Evolutionary conservation across 1,140 invertebrate species (phyloP).

Genomic region (Drosophila murphyi): DNA sequence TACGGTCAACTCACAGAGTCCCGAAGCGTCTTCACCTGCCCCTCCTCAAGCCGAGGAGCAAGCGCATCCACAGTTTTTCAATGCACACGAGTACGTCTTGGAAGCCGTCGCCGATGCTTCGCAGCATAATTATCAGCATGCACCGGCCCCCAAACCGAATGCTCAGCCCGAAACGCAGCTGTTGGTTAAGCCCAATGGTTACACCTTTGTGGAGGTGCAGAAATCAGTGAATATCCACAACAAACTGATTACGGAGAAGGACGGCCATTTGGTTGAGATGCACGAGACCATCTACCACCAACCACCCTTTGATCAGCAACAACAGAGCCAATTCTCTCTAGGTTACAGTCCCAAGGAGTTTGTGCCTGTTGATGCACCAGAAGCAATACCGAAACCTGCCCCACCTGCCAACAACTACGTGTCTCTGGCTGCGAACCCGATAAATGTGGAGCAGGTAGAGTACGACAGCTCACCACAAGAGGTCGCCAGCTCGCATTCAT

Average conservation of each 20-base stretch:
- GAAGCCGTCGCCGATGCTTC: conserved; percentile 68
- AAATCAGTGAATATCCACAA: conserved; percentile 85
- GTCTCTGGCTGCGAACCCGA: conserved; percentile 67
- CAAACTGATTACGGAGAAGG: conserved; percentile 79
- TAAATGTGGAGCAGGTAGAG: conserved; percentile 67
- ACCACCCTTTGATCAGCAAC: conserved; percentile 45
- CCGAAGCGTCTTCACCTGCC: conserved; percentile 14
- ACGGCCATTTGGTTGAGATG: conserved; percentile 71
- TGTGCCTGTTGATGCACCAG: conserved; percentile 12
- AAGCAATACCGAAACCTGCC: not conserved
- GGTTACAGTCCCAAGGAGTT: conserved; percentile 38
- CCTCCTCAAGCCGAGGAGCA: conserved; percentile 6
- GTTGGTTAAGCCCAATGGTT: conserved; percentile 69
- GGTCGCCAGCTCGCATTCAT: conserved; percentile 45
- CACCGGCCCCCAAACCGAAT: conserved; percentile 7
- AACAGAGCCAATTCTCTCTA: not conserved
- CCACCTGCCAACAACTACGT: conserved; percentile 36
- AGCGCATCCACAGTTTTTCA: conserved; percentile 28
- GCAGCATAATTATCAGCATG: conserved; percentile 53
- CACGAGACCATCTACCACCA: conserved; percentile 79
- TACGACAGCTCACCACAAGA: conserved; percentile 65
- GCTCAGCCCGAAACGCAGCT: conserved; percentile 8
- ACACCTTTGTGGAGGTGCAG: conserved; percentile 86
- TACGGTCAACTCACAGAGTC: conserved; percentile 58
- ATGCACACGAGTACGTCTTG: conserved; percentile 64